These are phyloP conservation scores for Paramormyrops hopkinsi DNA, from an alignment of 2,797 vertebrate species.

Conservation along the genomic window DNA sequence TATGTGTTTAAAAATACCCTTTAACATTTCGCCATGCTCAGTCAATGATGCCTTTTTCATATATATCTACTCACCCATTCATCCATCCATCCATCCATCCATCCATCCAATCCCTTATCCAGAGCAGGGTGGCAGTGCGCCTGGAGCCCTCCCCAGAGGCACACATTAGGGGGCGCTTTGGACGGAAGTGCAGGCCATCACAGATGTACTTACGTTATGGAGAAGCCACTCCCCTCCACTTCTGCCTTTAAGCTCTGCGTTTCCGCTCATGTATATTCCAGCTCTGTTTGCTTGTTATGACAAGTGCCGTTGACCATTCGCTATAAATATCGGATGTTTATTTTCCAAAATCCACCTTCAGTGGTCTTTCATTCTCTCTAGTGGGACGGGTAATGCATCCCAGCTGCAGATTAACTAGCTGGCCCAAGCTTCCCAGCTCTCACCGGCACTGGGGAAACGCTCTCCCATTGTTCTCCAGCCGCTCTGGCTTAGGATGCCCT, in stretches of 20 bases:
- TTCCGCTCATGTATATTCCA: background rate
- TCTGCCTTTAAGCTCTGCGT: background rate
- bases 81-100: background rate
- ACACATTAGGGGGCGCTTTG: background rate
- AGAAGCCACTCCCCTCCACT: background rate
- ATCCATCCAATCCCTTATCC: background rate
- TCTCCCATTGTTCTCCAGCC: background rate
- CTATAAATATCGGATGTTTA: background rate
- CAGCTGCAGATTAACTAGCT: background rate
- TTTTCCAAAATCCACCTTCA: background rate
- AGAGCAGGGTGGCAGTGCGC: background rate
- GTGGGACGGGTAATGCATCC: background rate
- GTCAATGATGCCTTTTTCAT: background rate
- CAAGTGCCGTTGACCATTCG: background rate
- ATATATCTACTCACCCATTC: background rate
- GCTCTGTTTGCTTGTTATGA: background rate
- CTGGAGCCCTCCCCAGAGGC: background rate
- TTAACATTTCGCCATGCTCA: too few relatives aligned
- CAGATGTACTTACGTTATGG: background rate
- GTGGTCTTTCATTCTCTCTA: background rate
- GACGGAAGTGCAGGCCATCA: background rate
- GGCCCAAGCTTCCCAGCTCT: background rate
- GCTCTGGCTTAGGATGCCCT: background rate
- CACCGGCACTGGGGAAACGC: background rate
- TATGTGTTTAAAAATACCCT: too few relatives aligned